These are phyloP conservation scores for Gymnoscelis rufifasciata DNA, from an alignment of 2,888 invertebrate genomes.

Conservation along the genomic window DNA sequence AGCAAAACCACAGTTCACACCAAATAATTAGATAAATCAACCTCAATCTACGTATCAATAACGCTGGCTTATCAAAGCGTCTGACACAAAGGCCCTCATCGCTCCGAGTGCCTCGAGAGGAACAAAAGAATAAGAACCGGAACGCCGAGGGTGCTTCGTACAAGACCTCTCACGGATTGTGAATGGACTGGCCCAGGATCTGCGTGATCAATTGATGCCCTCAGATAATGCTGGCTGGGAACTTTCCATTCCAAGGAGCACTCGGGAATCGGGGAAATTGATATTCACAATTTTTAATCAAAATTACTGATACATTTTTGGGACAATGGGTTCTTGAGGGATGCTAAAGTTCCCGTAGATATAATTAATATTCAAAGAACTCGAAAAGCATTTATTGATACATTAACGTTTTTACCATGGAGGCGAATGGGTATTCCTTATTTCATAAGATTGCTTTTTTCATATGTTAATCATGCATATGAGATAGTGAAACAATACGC, in stretches of 20 bases:
- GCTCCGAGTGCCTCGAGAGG: conserved; percentile 58
- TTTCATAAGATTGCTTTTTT: too few species aligned
- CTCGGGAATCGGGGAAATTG: conserved; percentile 5
- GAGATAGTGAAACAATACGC: too few species aligned
- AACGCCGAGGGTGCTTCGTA: conserved; percentile 66
- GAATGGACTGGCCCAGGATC: conserved; percentile 59
- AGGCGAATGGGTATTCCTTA: too few species aligned
- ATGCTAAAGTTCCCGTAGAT: too few species aligned
- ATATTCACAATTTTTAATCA: not conserved
- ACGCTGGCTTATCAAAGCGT: conserved; percentile 57
- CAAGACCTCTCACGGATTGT: conserved; percentile 51
- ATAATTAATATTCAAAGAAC: too few species aligned
- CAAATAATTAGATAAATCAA: not conserved
- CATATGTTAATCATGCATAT: too few species aligned
- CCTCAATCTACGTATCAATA: conserved; percentile 19
- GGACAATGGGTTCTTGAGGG: too few species aligned
- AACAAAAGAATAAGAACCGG: conserved; percentile 75
- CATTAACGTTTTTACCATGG: too few species aligned
- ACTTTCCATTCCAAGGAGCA: conserved; percentile 31
- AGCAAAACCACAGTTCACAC: not conserved
- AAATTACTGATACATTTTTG: too few species aligned
- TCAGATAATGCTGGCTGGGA: conserved; percentile 48
- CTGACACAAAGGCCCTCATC: conserved; percentile 66
- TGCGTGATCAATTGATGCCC: conserved; percentile 73
- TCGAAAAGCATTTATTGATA: too few species aligned